phyloP scores from a whole-genome alignment of 2,797 vertebrate genomes.

The Acanthurus tractus region DNA sequence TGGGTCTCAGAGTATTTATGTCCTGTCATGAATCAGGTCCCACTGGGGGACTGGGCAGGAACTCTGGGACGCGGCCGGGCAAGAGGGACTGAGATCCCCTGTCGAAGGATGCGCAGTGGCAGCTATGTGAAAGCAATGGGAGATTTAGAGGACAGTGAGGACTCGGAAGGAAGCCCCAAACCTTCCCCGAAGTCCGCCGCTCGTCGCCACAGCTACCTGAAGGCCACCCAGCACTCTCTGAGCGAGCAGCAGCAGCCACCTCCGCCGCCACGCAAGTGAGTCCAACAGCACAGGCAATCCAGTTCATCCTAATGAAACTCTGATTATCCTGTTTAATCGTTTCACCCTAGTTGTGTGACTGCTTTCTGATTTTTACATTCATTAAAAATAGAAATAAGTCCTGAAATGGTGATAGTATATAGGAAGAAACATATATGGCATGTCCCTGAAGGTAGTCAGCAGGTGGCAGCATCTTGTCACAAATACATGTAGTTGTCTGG shows the following conservation, averaged over 20 bases:
- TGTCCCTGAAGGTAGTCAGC: conserved; percentile 63
- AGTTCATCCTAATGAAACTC: not conserved
- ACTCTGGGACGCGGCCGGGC: conserved; percentile 86
- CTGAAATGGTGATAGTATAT: not conserved
- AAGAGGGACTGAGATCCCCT: conserved; percentile 92
- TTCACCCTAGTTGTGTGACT: conserved; percentile 41
- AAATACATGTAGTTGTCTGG: conserved; percentile 25
- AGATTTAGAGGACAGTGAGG: conserved; percentile 94
- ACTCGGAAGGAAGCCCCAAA: conserved; percentile 96
- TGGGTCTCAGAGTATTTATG: not conserved
- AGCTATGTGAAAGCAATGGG: conserved; percentile 99
- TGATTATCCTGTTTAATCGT: conserved; percentile 35
- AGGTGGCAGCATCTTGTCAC: conserved; percentile 78
- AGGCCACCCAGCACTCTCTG: conserved; percentile 97
- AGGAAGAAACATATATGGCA: conserved; percentile 5
- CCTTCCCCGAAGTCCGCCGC: conserved; percentile 97
- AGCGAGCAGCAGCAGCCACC: conserved; percentile 94
- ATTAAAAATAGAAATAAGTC: conserved; percentile 32
- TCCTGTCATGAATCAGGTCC: conserved; percentile 86
- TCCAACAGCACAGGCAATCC: conserved; percentile 26
- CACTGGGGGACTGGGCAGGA: conserved; percentile 94
- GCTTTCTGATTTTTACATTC: conserved; percentile 37
- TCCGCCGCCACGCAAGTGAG: conserved; percentile 92
- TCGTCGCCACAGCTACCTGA: conserved; percentile 99
- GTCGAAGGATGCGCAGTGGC: conserved; percentile 97